Conservation (phyloP, 2,888 invertebrate species). For the Biston betularia region DNA sequence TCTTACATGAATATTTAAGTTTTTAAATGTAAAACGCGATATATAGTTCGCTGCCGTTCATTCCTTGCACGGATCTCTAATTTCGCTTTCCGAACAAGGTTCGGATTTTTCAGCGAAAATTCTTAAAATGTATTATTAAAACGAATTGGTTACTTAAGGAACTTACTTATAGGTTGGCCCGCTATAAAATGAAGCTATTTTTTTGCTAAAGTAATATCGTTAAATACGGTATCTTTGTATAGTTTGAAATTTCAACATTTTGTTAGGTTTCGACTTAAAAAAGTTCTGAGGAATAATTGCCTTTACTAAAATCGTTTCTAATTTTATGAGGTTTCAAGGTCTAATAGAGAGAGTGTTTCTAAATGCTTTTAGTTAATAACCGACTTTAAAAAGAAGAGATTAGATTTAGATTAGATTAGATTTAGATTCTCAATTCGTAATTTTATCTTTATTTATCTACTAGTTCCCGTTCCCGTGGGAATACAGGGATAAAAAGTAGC, state of each 20-base stretch:
- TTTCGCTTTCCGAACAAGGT: slow-evolving; percentile 50
- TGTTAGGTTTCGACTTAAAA: slow-evolving; percentile 10
- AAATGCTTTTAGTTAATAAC: too few relatives aligned
- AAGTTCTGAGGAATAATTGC: background rate
- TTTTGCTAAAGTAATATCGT: slow-evolving; percentile 33
- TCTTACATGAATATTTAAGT: too few relatives aligned
- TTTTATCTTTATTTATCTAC: too few relatives aligned
- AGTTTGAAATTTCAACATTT: slow-evolving; percentile 18
- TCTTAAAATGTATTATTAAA: slow-evolving; percentile 67
- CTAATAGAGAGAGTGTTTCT: background rate
- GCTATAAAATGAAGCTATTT: slow-evolving; percentile 35
- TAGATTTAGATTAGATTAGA: too few relatives aligned
- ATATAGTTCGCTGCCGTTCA: slow-evolving; percentile 31
- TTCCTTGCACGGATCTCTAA: slow-evolving; percentile 43
- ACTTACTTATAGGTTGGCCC: slow-evolving; percentile 53
- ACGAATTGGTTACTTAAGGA: slow-evolving; percentile 65
- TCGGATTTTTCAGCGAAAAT: slow-evolving; percentile 62
- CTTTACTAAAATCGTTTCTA: background rate
- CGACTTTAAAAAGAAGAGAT: background rate
- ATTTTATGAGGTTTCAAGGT: background rate
- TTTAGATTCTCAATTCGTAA: too few relatives aligned
- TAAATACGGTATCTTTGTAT: slow-evolving; percentile 18
- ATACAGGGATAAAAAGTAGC: too few relatives aligned
- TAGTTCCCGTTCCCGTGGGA: too few relatives aligned
- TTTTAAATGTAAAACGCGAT: too few relatives aligned